These are phyloP conservation scores for Excalfactoria chinensis DNA, from an alignment of 2,113 vertebrate species.

Conservation along the genomic window DNA sequence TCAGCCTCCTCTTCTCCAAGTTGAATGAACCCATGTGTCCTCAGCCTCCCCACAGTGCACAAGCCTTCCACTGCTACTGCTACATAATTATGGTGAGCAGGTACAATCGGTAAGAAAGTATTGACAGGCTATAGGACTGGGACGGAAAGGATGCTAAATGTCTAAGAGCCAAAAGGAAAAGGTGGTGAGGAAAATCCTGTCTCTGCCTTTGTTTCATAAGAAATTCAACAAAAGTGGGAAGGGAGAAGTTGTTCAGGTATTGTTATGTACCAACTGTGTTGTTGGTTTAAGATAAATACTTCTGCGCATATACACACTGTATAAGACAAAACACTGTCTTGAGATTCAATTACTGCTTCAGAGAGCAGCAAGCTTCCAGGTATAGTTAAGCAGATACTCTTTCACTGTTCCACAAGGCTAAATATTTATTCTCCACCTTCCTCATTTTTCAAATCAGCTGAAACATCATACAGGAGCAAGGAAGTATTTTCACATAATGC, in stretches of 20 bases:
- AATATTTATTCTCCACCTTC: background rate
- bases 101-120: background rate
- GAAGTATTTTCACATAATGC: background rate
- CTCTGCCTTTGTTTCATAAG: background rate
- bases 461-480: background rate
- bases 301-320: background rate
- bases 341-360: background rate
- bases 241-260: background rate
- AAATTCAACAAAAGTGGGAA: background rate
- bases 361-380: background rate
- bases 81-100: background rate
- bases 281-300: background rate
- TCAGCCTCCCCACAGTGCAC: background rate
- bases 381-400: background rate
- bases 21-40: background rate
- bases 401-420: background rate
- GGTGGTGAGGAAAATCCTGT: background rate
- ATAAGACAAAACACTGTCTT: background rate
- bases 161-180: background rate
- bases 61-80: background rate
- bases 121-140: background rate
- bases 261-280: rapidly evolving
- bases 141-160: background rate
- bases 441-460: background rate
- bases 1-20: background rate